Evolutionary conservation across 2,113 vertebrate species (phyloP).

Genomic region (human (Homo sapiens)): GRCh38 chr3:102756501-102757000

Average conservation of each 20-base stretch:
- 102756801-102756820: neutral
- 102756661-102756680: neutral
- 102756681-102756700: neutral
- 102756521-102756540: neutral
- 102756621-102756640: neutral
- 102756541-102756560: neutral
- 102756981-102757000: neutral
- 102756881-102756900: neutral
- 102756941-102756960: neutral
- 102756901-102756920: neutral
- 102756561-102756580: neutral
- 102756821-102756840: neutral
- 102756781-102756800: neutral
- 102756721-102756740: neutral
- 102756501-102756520: neutral
- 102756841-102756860: neutral
- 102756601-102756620: neutral
- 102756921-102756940: neutral
- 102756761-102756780: neutral
- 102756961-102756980: neutral
- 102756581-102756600: neutral
- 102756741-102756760: neutral
- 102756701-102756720: neutral
- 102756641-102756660: neutral
- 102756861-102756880: neutral